A percentile compares a stretch with the other conserved stretches of the same genome.
Evolutionary conservation across 2,113 vertebrate species (phyloP).

Genomic region (Nesospiza acunhae): DNA sequence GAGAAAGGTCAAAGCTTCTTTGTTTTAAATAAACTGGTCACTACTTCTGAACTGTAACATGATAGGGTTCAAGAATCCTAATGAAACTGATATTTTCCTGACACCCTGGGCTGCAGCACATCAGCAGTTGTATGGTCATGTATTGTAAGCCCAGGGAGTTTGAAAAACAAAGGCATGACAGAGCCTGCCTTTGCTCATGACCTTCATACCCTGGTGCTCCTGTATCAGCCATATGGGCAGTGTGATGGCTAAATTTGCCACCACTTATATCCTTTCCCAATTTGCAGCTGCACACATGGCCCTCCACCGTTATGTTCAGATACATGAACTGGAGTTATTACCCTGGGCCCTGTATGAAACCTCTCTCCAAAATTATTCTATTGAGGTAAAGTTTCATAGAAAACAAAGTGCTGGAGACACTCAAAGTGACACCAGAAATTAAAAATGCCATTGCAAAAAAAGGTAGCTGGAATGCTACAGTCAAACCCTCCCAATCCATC

Average conservation of each 20-base stretch:
- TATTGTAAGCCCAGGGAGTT: constrained; percentile 52
- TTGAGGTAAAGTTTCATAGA: neutral
- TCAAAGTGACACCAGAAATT: neutral
- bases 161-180: constrained; percentile 62
- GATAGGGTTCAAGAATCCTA: constrained; percentile 77
- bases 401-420: neutral
- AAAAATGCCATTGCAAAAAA: neutral
- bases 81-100: constrained; percentile 73
- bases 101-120: constrained; percentile 57
- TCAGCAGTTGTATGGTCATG: constrained; percentile 27
- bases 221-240: constrained; percentile 44
- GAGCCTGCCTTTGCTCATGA: constrained; percentile 69
- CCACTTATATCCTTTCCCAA: neutral
- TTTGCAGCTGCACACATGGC: neutral
- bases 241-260: constrained; percentile 57
- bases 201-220: constrained; percentile 71
- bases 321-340: neutral
- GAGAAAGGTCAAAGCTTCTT: constrained; percentile 85
- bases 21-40: constrained; percentile 83
- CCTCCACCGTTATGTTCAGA: neutral
- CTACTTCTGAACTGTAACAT: constrained; percentile 79
- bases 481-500: rapidly evolving
- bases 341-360: neutral
- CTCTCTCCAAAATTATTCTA: neutral
- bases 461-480: neutral